Base-by-base conservation (phyloP, 1,140 invertebrate genomes). In the Zaprionus tsacasi region DNA sequence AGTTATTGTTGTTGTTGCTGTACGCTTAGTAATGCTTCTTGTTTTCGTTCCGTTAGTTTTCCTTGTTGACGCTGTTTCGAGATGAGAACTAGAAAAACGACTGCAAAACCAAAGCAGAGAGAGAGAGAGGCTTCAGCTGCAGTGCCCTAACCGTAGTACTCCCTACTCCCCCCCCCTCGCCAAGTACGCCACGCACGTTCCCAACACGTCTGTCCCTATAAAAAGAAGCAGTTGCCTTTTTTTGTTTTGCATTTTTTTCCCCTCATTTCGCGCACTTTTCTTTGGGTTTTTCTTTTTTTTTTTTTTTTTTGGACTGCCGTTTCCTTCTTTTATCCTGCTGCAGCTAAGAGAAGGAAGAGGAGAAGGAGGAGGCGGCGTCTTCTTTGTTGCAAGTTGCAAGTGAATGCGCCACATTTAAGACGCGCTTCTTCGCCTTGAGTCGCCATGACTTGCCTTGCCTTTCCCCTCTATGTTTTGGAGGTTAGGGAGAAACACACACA, bases 371-470 rank as follows among this genome's bases (percentile, higher is more conserved):
- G 45, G 56, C 58, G 45, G 54, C 70, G 17, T 50, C 64, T 74
- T 83, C 77, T 83, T 83, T 83, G 81, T 83, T 83, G 81, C 63
- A 38, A 38, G 17, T 25, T 59, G 30, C 54, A 36, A 73, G 64
- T 69, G 76, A 82, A 79, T 82, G 83, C 77, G 80, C 80, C 70
- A 82, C 82, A 87, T 85, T 83, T 85, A 70, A 71, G 59, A 83
- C 57, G 76, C 58, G 43, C 27, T 5, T 30, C 15, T 45, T 15
- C 11, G 17, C 17, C 15, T 27, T 33, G 67, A 45, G 35, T 36
- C 36, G 36, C 58, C 25, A 27, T 17, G 21, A 64, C 61, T 79
- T 43, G 2, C 40, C 72, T 63, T 82, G 66, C 48, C 67, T 79
- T n/a, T 6, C 2, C n/a, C 40, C 11, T 43, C n/a, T 6, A 15